Base-by-base conservation (phyloP, 1,140 invertebrate species). In the Dendroctonus valens region DNA sequence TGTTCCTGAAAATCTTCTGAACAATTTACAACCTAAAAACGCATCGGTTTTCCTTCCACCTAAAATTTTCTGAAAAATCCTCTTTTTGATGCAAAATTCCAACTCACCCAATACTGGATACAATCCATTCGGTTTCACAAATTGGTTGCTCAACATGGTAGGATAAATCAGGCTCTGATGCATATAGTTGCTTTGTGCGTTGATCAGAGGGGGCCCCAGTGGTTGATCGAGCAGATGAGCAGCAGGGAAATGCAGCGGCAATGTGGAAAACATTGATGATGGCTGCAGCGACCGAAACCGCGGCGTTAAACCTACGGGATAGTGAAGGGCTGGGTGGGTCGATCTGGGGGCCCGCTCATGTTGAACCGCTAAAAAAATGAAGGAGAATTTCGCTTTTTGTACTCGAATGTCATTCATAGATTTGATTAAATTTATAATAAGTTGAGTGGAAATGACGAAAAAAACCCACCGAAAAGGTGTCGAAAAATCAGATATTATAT, bases 341-440 rank as follows among this genome's bases (percentile, higher is more conserved):
- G 84, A 83, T 65, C 92, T 80, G 0, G 92, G 91, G 9, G 92
- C 91, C 69, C 93, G 81, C 79, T 95, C 92, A 79, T 95, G 91
- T 76, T 95, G 92, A 5, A 95, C 93, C 65, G 93, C 93, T 95
- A 83, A 50, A 69, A 53, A 39, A 42, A 14, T 26, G 3, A 58
- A 55, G 11, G 0, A 41, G 50, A 8, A n/a, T 52, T 8, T 12
- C 2, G 15, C 1, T 8, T n/a, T n/a, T n/a, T 52, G 5, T 52
- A 15, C 11, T 52, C 11, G 15, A 52, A 26, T 52, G 15, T n/a
- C n/a, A n/a, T n/a, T n/a, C n/a, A n/a, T n/a, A n/a, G n/a, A n/a
- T n/a, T n/a, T n/a, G n/a, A n/a, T n/a, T n/a, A n/a, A n/a, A n/a
- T n/a, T n/a, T n/a, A n/a, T n/a, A n/a, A n/a, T n/a, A n/a, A n/a